Evolutionary conservation across 2,888 invertebrate genomes (phyloP), one percentile per base, ranked within the genome.

Genomic region (Sinotaia quadrata): DNA sequence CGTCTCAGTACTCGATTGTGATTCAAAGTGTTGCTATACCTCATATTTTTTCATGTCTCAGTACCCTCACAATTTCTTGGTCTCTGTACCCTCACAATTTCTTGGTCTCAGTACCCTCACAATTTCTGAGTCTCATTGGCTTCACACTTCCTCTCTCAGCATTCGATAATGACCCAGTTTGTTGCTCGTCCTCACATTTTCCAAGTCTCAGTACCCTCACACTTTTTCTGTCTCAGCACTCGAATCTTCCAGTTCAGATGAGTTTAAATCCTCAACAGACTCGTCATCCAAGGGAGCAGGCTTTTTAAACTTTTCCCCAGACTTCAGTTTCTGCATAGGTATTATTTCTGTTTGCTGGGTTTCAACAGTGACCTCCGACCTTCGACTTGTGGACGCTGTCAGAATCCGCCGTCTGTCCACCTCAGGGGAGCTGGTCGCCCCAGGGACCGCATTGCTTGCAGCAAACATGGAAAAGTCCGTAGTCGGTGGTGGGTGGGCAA

Each of bases 391-490:
- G 31, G 60, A 67, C 18, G 66, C 59, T 31, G 47, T 67, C 56
- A 59, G 36, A 33, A 60, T 56, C 5, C 54, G 37, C 15, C 54
- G 58, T 29, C 63, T 44, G 58, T 69, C 63, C 52, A 37, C 24
- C n/a, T 67, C 72, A 31, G 57, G 57, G n/a, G 61, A 57, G 44
- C 66, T 69, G 18, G 54, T 41, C 15, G 52, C 41, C 15, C 63
- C 60, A 7, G 75, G 75, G 33, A 71, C 49, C 12, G 66, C 70
- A 41, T 75, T 70, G 47, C 78, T 27, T 21, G 81, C 80, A 24
- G 81, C 77, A 62, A 83, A 84, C 27, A 82, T 75, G 18, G 81
- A 78, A 63, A 81, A 82, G 67, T 83, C 80, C 0, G 73, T 58
- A 54, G 33, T 33, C 1, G 72, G 62, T 36, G 54, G 34, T 24